Conservation (phyloP, 2,888 invertebrate genomes). For the Schizaphis graminum region DNA sequence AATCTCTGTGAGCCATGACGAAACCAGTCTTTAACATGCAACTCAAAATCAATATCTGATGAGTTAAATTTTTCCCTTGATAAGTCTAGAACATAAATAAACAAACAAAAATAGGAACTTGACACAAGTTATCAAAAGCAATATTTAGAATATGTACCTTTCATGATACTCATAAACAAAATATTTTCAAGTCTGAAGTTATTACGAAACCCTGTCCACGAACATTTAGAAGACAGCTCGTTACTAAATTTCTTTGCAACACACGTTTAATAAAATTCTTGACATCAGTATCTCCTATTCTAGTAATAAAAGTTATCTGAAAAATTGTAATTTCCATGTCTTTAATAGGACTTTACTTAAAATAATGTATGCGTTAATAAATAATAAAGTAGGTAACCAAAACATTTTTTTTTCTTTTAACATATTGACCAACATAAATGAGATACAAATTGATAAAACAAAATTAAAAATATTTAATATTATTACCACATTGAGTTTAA, state of each 20-base stretch:
- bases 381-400: not conserved
- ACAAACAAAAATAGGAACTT: not conserved
- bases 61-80: not conserved
- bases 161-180: not conserved
- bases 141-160: not conserved
- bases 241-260: not conserved
- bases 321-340: not conserved
- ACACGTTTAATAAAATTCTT: slow-evolving; percentile 18
- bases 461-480: not conserved
- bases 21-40: not conserved
- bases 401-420: not conserved
- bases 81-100: not conserved
- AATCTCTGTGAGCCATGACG: not conserved
- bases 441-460: not conserved
- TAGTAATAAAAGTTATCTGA: not conserved
- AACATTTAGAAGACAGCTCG: not conserved
- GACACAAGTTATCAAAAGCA: not conserved
- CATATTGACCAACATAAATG: not conserved
- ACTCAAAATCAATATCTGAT: not conserved
- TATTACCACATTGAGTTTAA: too few relatives aligned
- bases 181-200: not conserved
- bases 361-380: not conserved
- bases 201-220: not conserved
- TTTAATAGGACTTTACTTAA: not conserved
- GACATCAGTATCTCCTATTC: not conserved